Conservation (phyloP, 2,888 invertebrate genomes). For the Lasioglossum calceatum region DNA sequence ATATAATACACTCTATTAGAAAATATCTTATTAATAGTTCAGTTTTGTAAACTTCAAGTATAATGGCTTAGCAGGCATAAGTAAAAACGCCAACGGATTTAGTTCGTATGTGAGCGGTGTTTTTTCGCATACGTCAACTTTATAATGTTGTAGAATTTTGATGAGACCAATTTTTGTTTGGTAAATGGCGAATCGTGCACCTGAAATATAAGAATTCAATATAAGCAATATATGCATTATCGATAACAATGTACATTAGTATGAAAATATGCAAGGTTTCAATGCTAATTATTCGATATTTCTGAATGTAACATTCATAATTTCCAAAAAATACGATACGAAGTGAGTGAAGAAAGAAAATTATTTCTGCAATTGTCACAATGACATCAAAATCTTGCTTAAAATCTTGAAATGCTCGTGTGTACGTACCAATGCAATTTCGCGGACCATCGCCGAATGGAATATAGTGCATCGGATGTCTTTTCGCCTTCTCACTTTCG, state of each 20-base stretch:
- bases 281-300: background rate
- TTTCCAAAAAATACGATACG: background rate
- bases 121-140: slow-evolving; percentile 5
- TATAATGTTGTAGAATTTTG: background rate
- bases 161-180: slow-evolving; percentile 7
- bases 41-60: slow-evolving; percentile 8
- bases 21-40: background rate
- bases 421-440: slow-evolving; percentile 78
- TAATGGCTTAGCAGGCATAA: background rate
- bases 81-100: background rate
- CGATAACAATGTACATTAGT: background rate
- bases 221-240: background rate
- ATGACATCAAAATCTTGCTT: background rate
- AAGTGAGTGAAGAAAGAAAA: background rate
- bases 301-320: background rate
- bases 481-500: slow-evolving; percentile 62
- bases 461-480: slow-evolving; percentile 74
- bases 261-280: background rate
- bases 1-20: background rate
- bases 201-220: background rate
- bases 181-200: background rate
- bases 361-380: too few relatives aligned
- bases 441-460: slow-evolving; percentile 80
- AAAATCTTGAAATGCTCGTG: too few relatives aligned
- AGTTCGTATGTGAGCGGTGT: background rate